phyloP scores from a whole-genome alignment of 1,140 invertebrate genomes.

The Stegodyphus dumicola region DNA sequence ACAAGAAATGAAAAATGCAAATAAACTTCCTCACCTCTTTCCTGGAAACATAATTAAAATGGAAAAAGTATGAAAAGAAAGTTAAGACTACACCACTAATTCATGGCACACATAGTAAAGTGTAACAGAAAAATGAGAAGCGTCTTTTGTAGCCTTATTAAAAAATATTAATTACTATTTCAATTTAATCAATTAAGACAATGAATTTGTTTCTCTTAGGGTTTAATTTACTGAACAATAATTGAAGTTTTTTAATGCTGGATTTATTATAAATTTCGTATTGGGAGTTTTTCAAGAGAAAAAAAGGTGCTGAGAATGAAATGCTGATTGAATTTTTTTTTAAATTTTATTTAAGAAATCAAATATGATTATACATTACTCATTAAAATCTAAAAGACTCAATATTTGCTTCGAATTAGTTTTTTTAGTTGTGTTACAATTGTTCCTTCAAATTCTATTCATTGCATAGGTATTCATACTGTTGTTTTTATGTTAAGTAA shows the following conservation, averaged over 20 bases:
- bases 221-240: conserved; percentile 41
- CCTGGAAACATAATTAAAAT: conserved; percentile 15
- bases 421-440: no score
- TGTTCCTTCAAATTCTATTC: no score
- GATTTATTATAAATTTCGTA: neutral
- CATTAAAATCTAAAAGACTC: no score
- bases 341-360: no score
- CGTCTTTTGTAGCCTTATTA: conserved; percentile 11
- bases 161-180: conserved; percentile 57
- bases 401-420: no score
- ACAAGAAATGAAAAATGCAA: conserved; percentile 35
- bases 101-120: conserved; percentile 26
- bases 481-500: no score
- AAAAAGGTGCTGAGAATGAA: no score
- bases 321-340: no score
- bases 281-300: no score
- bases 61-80: conserved; percentile 15
- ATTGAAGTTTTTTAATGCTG: neutral
- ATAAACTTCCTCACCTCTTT: conserved; percentile 52
- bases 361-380: no score
- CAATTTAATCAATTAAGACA: conserved; percentile 58
- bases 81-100: conserved; percentile 23
- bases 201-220: conserved; percentile 34
- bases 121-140: conserved; percentile 38
- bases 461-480: no score